Evolutionary conservation across 2,888 invertebrate genomes (phyloP).

Genomic region (Rhabditoides inermis): DNA sequence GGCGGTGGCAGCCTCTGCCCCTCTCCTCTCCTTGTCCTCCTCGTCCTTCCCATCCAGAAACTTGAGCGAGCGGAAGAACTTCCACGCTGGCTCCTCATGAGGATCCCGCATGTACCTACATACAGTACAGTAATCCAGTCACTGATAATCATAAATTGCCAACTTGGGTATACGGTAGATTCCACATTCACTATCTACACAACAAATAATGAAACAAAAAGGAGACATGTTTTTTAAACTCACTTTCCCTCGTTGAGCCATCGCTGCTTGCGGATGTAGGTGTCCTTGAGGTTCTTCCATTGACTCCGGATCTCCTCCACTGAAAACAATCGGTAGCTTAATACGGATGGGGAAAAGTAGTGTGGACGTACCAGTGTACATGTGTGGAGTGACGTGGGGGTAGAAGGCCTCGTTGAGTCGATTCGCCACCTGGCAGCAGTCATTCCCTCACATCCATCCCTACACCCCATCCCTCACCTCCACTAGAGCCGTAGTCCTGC

Average conservation of each 20-base stretch:
- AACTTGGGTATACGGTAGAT: neutral
- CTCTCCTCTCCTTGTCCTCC: constrained; percentile 15
- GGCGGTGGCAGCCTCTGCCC: constrained; percentile 2
- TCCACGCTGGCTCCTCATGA: constrained; percentile 35
- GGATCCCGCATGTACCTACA: constrained; percentile 23
- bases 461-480: too few relatives aligned
- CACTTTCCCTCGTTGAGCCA: constrained; percentile 34
- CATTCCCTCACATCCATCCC: too few relatives aligned
- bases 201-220: neutral
- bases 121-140: too few relatives aligned
- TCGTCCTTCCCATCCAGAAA: constrained; percentile 21
- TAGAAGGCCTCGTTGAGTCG: too few relatives aligned
- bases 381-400: too few relatives aligned
- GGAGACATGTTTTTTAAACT: constrained; percentile 2
- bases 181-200: neutral
- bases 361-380: too few relatives aligned
- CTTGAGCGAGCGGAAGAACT: constrained; percentile 29
- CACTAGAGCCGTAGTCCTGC: too few relatives aligned
- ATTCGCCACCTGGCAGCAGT: too few relatives aligned
- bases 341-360: too few relatives aligned
- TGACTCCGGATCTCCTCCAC: constrained; percentile 32
- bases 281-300: constrained; percentile 39
- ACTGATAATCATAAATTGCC: too few relatives aligned
- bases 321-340: constrained; percentile 3
- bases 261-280: constrained; percentile 31